Base-by-base conservation (phyloP, 1,140 invertebrate genomes). In the Bilobella aurantiaca region DNA sequence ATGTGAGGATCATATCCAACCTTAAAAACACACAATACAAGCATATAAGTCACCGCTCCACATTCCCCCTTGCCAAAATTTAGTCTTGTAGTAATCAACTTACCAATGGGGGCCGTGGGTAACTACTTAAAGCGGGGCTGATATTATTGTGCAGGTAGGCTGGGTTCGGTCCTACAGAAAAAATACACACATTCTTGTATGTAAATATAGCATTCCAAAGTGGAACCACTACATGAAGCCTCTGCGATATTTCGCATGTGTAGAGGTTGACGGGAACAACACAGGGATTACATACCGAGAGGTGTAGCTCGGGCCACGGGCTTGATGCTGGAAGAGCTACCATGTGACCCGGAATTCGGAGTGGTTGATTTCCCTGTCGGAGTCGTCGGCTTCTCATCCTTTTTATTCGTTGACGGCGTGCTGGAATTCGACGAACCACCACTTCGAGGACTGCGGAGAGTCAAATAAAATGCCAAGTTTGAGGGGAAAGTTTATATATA, bases 1-100 rank as follows among this genome's bases (percentile, higher is more conserved):
- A 91, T 88, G 76, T 91, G 88, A 73, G 87, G 86, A 80, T 91
- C 89, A 77, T 90, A 89, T 1, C 83, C 79, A 58, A 78, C 75
- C 76, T 70, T 34, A 2, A 69, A 63, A 16, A 62, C 30, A 28
- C 25, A 49, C 21, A n/a, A n/a, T n/a, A 59, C 34, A 64, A 16
- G 27, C 27, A 8, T 27, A n/a, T n/a, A 28, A 30, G 18, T 59
- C 18, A 21, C 18, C n/a, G 28, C 58, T 59, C 58, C 53, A 42
- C 47, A 25, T n/a, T 28, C 25, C 37, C 23, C 32, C 2, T 63
- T 12, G 14, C 23, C 23, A 27, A 5, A 12, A 12, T 49, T 18
- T 18, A 62, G 46, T 62, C 29, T 31, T 5, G 14, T 14, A 5
- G 23, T 5, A 53, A 5, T 18, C 3, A n/a, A 69, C 65, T 73